Base-by-base conservation (phyloP, 1,140 invertebrate genomes). In the Batillaria attramentaria region DNA sequence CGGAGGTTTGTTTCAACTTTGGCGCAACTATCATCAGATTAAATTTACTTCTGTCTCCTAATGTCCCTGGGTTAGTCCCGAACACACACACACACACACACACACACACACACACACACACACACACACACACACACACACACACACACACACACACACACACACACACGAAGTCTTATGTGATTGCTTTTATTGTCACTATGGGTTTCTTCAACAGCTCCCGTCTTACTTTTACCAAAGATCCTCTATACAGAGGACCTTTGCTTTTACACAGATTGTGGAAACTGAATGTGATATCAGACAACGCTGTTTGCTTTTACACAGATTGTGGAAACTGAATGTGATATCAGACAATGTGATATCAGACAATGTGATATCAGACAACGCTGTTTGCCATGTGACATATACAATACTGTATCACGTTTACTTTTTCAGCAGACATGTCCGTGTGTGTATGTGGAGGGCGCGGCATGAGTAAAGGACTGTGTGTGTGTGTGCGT, bases 101-200 rank as follows among this genome's bases (percentile, higher is more conserved):
- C 66, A 68, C 66, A 41, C 66, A 41, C 37, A 41, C 37, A 41
- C 66, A 68, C 66, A 20, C 66, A 41, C 37, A 5, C 37, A 68
- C 66, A 68, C 20, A n/a, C 66, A 18, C 66, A 28, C 2, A 41
- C 66, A 10, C 66, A 41, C 37, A 41, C 37, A 28, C 0, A 69
- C 66, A 2, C 37, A 37, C 20, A 0, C 33, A 18, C 37, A 69
- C 37, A 41, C 62, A 66, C 62, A 3, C 31, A 65, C 62, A 35
- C 62, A 65, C 28, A 0, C 66, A 5, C 37, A 20, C 37, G 39
- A 13, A 24, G 16, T 41, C 6, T 42, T 41, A 4, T 8, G 39
- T 24, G 8, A 10, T 69, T 24, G 2, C 2, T 69, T n/a, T 69
- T 20, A 41, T n/a, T 69, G 8, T 39, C 10, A 3, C 28, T 41